Conservation (phyloP, 2,113 vertebrate genomes). For the Chitala chitala region DNA sequence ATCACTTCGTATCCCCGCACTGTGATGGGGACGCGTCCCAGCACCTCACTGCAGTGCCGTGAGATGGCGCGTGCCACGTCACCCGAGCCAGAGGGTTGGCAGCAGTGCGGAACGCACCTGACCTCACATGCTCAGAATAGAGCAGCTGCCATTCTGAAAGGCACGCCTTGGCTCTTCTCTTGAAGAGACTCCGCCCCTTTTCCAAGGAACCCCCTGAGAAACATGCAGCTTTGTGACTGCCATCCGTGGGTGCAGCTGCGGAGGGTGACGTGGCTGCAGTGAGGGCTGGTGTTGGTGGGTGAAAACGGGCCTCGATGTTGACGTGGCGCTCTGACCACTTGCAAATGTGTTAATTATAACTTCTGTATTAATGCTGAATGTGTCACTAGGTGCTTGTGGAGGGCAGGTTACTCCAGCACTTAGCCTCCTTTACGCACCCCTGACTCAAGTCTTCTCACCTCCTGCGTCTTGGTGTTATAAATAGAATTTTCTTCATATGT, state of each 20-base stretch:
- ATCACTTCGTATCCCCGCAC: not conserved
- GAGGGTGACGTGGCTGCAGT: too few species aligned
- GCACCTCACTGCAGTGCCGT: too few species aligned
- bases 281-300: not conserved
- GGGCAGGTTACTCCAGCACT: not conserved
- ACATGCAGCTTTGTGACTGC: too few species aligned
- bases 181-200: too few species aligned
- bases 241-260: too few species aligned
- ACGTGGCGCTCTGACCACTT: not conserved
- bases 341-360: slow-evolving; percentile 14
- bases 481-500: not conserved
- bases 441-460: not conserved
- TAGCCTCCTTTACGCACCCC: not conserved
- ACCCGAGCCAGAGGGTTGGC: not conserved
- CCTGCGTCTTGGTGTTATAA: not conserved
- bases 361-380: not conserved
- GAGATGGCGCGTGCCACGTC: not conserved
- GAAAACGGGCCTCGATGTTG: too few species aligned
- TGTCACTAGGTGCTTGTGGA: not conserved
- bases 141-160: not conserved
- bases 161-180: not conserved
- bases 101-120: not conserved
- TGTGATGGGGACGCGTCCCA: too few species aligned
- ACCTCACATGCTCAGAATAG: not conserved
- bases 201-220: too few species aligned